Evolutionary conservation across 2,797 vertebrate species (phyloP), one percentile per base, ranked within the genome.

Genomic region (Pseudotriccus pelzelni): DNA sequence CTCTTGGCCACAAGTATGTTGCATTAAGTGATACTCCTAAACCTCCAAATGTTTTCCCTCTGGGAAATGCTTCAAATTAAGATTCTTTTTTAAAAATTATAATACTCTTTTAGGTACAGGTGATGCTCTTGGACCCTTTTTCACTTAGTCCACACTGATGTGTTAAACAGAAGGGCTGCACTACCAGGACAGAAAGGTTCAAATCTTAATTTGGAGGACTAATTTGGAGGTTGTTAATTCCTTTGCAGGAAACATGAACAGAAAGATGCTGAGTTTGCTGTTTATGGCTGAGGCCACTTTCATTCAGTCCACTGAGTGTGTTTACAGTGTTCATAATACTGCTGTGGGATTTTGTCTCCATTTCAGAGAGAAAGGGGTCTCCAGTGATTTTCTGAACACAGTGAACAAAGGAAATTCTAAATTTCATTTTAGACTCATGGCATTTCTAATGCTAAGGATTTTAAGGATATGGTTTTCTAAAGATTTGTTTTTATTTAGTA

Each of bases 401-500:
- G 43, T 72, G 23, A 77, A 56, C n/a, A 43, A 70, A 75, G 69
- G 41, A 27, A 49, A 73, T 88, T 50, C 79, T 93, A 55, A 46
- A 75, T 96, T 86, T 91, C 36, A 47, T 58, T 52, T 70, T 69
- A 79, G 62, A 60, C 46, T 93, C 32, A 15, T 1, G 7, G 52
- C 44, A 41, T 94, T 95, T 86, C 64, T 55, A 69, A 81, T 59
- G 24, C 12, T 78, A 46, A 62, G 28, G 24, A 69, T 85, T 91
- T 72, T 49, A 55, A 72, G 37, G 19, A 25, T 73, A 41, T 17
- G 14, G 8, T 44, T 91, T 95, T 87, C 4, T 20, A 88, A 89
- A 92, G 90, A 34, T 8, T 28, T 32, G 30, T 76, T 92, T 89
- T 85, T 43, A 85, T 96, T 96, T 86, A 93, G 87, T 87, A 96